Percentiles rank a stretch among this genome's conserved stretches.
Evolutionary conservation across 2,888 invertebrate genomes (phyloP).

Genomic region (Toxonevra muliebris): DNA sequence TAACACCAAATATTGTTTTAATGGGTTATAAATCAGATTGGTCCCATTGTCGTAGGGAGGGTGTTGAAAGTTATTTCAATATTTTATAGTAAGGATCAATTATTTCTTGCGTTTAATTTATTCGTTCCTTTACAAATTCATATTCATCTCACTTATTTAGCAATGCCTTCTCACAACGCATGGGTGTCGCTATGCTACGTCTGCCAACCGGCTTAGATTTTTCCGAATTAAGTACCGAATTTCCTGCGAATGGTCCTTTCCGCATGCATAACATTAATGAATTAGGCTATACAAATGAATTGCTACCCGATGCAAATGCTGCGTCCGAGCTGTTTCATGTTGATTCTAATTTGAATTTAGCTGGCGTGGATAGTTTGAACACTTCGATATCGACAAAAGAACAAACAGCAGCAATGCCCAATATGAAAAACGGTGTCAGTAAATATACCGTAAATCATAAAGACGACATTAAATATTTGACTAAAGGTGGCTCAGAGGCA

Average conservation of each 20-base stretch:
- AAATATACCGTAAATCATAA: constrained; percentile 54
- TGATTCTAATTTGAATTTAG: constrained; percentile 77
- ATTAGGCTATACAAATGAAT: constrained; percentile 55
- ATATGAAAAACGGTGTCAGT: constrained; percentile 49
- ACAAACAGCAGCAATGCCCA: constrained; percentile 58
- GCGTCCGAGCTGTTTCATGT: constrained; percentile 70
- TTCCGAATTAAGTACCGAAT: constrained; percentile 65
- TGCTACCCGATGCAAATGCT: constrained; percentile 54
- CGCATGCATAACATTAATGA: constrained; percentile 54
- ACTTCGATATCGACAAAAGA: constrained; percentile 58
- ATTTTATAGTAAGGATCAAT: constrained; percentile 83
- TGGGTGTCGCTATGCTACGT: constrained; percentile 90
- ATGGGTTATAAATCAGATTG: constrained; percentile 96
- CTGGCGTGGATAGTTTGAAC: constrained; percentile 64
- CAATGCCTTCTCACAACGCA: constrained; percentile 90
- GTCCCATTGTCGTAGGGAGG: constrained; percentile 76
- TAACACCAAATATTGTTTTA: constrained; percentile 91
- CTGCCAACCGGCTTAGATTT: constrained; percentile 88
- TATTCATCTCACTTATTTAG: constrained; percentile 65
- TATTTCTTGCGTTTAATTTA: not conserved
- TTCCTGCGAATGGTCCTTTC: constrained; percentile 47
- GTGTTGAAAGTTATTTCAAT: constrained; percentile 90
- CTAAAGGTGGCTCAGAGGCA: constrained; percentile 70
- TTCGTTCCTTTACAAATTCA: not conserved
- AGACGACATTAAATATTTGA: constrained; percentile 68